Evolutionary conservation across 2,888 invertebrate species (phyloP).

Genomic region (Agrochola circellaris): DNA sequence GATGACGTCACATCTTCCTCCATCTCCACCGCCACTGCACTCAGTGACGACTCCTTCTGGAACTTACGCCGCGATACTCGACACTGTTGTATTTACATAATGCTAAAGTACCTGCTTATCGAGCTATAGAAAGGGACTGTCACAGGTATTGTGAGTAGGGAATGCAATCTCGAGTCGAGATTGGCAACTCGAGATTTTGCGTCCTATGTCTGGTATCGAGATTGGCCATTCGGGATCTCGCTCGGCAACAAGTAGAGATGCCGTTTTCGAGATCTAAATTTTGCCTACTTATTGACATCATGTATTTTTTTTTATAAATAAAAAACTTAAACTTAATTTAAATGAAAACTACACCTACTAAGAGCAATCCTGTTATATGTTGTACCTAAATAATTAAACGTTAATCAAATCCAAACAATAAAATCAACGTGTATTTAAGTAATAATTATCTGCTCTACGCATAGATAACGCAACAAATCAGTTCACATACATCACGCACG

Average conservation of each 20-base stretch:
- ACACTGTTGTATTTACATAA: slow-evolving; percentile 54
- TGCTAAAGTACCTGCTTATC: slow-evolving; percentile 39
- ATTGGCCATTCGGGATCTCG: not conserved
- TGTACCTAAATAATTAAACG: too few relatives aligned
- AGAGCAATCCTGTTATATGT: not conserved
- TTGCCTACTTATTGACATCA: too few relatives aligned
- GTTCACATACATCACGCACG: too few relatives aligned
- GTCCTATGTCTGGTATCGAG: not conserved
- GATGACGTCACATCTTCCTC: slow-evolving; percentile 98
- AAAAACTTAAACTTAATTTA: too few relatives aligned
- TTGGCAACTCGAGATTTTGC: not conserved
- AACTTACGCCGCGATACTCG: slow-evolving; percentile 79
- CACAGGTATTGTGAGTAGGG: slow-evolving; percentile 10
- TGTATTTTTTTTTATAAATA: not conserved
- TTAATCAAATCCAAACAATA: not conserved
- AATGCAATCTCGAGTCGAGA: not conserved
- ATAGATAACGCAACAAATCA: not conserved
- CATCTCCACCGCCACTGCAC: slow-evolving; percentile 97
- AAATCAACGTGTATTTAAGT: too few relatives aligned
- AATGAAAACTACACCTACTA: too few relatives aligned
- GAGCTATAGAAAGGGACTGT: slow-evolving; percentile 13
- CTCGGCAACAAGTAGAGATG: not conserved
- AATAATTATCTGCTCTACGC: not conserved
- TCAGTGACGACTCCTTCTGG: slow-evolving; percentile 94
- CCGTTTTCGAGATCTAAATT: not conserved